These are phyloP conservation scores for Odontothrips loti DNA, from an alignment of 2,888 invertebrate genomes.

Conservation along the genomic window DNA sequence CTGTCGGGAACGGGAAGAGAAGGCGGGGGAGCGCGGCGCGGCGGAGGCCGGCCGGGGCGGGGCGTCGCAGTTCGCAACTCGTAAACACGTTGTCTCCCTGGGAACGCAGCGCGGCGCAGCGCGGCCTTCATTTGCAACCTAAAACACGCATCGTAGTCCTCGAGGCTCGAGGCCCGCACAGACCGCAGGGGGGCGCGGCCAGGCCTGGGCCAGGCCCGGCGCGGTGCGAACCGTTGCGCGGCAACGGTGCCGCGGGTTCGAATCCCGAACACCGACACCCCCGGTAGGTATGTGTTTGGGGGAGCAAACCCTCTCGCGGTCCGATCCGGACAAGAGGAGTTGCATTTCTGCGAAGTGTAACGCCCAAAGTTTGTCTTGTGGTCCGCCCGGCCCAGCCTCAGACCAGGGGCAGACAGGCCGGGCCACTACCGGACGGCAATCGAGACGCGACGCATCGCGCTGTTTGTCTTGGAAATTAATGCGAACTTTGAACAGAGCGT, in stretches of 20 bases:
- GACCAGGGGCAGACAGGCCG: too few species aligned
- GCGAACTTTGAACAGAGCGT: not conserved
- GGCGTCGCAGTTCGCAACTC: slow-evolving; percentile 7
- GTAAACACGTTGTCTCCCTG: slow-evolving; percentile 16
- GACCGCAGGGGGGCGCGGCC: too few species aligned
- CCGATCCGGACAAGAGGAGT: too few species aligned
- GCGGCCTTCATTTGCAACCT: not conserved
- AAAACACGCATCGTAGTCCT: not conserved
- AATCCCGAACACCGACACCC: too few species aligned
- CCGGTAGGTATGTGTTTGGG: too few species aligned
- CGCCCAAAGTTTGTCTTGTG: not conserved
- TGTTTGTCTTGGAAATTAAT: slow-evolving; percentile 24
- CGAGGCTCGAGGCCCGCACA: too few species aligned
- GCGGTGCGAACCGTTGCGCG: not conserved
- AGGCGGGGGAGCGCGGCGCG: not conserved
- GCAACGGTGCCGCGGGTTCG: too few species aligned
- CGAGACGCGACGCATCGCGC: not conserved
- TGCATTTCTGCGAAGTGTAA: too few species aligned
- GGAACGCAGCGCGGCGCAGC: not conserved
- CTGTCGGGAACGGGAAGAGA: not conserved
- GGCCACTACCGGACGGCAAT: not conserved
- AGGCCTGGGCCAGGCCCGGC: too few species aligned
- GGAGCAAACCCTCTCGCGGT: too few species aligned
- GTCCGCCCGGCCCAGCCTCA: not conserved
- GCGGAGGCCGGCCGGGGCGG: not conserved